A percentile compares a stretch with the other conserved stretches of the same genome.
Conservation (phyloP, 2,113 vertebrate genomes). For the Serilophus lunatus region DNA sequence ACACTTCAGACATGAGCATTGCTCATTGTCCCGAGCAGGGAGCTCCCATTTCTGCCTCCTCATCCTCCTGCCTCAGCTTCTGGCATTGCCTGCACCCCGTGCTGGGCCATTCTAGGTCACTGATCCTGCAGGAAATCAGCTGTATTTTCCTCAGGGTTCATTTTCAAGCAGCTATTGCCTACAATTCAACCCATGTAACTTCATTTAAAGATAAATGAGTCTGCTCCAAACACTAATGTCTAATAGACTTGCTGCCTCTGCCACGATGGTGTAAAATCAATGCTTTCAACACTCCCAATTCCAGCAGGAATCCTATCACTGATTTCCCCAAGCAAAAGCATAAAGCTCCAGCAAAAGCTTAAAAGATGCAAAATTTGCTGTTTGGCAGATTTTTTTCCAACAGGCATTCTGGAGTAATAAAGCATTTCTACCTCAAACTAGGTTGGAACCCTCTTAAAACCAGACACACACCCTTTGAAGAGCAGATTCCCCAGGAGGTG, state of each 20-base stretch:
- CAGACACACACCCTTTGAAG: background rate
- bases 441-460: background rate
- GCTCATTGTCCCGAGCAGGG: fast-evolving
- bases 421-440: background rate
- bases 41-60: background rate
- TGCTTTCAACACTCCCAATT: background rate
- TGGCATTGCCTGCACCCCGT: background rate
- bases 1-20: background rate
- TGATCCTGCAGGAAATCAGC: background rate
- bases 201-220: background rate
- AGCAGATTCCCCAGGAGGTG: background rate
- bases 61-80: background rate
- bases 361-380: background rate
- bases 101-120: background rate
- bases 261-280: background rate
- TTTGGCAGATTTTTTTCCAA: background rate
- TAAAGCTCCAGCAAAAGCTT: background rate
- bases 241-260: background rate
- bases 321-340: background rate
- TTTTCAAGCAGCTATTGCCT: background rate
- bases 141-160: fast-evolving
- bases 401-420: background rate
- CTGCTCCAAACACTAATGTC: background rate
- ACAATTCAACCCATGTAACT: background rate
- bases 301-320: background rate